A percentile compares a stretch with the other conserved stretches of the same genome.
Evolutionary conservation across 1,140 invertebrate species (phyloP).

Genomic region (Fopius arisanus): DNA sequence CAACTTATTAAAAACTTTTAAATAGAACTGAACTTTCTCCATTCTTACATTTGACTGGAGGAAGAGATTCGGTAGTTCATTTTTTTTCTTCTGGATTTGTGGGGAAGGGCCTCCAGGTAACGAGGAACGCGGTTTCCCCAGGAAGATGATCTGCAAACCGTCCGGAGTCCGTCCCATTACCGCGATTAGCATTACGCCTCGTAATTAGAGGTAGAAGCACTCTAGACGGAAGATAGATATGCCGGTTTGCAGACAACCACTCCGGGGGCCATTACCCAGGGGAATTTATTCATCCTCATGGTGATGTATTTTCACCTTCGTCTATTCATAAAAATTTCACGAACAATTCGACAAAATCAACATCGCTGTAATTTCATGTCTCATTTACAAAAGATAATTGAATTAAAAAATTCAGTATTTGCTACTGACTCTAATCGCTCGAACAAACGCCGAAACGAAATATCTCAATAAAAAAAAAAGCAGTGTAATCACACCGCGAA

Average conservation of each 20-base stretch:
- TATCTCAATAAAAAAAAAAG: too few relatives aligned
- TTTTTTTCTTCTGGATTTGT: neutral
- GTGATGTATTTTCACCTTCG: neutral
- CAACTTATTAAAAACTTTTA: neutral
- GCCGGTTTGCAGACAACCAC: neutral
- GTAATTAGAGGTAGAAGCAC: conserved; percentile 1
- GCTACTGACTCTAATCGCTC: too few relatives aligned
- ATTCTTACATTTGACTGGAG: neutral
- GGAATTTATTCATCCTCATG: neutral
- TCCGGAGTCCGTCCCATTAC: neutral
- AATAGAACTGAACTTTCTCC: neutral
- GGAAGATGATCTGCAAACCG: neutral
- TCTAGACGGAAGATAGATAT: neutral
- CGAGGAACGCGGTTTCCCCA: neutral
- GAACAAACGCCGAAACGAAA: too few relatives aligned
- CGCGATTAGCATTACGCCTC: neutral
- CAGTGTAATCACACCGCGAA: too few relatives aligned
- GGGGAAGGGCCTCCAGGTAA: neutral
- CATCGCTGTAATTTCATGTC: too few relatives aligned
- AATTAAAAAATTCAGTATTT: too few relatives aligned
- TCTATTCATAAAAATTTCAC: neutral
- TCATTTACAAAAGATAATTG: too few relatives aligned
- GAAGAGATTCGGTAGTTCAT: neutral
- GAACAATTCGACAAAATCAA: neutral
- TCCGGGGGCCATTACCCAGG: neutral